Percentiles rank a stretch among this genome's conserved stretches.
Conservation (phyloP, 2,888 invertebrate genomes). For the Odontomyia ornata region DNA sequence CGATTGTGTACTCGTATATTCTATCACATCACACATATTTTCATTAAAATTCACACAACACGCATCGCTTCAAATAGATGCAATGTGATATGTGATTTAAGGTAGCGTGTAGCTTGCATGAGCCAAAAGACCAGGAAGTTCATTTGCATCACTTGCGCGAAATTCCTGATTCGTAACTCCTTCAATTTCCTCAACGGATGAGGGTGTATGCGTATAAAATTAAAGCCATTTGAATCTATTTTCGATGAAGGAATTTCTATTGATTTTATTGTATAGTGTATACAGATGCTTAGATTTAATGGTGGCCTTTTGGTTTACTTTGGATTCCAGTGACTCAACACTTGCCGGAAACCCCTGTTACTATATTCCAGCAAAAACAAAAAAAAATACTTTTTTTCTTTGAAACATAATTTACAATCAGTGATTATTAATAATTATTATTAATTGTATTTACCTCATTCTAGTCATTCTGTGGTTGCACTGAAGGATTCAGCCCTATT, state of each 20-base stretch:
- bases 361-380: no score
- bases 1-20: background rate
- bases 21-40: conserved; percentile 9
- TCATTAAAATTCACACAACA: background rate
- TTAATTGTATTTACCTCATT: no score
- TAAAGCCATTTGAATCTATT: conserved; percentile 18
- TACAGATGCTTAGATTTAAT: background rate
- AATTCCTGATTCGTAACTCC: conserved; percentile 33
- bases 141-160: conserved; percentile 27
- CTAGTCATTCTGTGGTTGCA: no score
- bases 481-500: no score
- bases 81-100: conserved; percentile 26
- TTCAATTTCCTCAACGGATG: conserved; percentile 31
- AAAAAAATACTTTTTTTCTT: no score
- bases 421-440: no score
- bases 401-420: no score
- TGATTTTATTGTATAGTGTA: background rate
- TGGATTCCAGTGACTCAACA: no score
- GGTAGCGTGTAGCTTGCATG: background rate
- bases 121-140: conserved; percentile 38
- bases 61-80: conserved; percentile 17
- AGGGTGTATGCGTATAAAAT: conserved; percentile 26
- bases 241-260: background rate
- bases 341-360: no score
- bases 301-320: background rate